These are phyloP conservation scores for Drosophila niveifrons DNA, from an alignment of 2,888 invertebrate genomes.

Conservation along the genomic window DNA sequence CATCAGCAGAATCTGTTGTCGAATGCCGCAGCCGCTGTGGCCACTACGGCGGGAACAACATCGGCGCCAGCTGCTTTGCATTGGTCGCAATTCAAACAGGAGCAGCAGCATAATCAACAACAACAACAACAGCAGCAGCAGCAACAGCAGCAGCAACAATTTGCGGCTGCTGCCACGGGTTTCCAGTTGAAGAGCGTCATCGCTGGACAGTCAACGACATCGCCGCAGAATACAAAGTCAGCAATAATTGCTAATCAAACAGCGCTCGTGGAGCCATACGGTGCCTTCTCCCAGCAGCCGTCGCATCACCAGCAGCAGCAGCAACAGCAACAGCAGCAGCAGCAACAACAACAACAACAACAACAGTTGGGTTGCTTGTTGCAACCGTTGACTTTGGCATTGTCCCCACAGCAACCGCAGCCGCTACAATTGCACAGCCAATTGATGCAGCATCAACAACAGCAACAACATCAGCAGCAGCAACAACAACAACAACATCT, in stretches of 20 bases:
- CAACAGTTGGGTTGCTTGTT: constrained; percentile 65
- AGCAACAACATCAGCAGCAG: constrained; percentile 70
- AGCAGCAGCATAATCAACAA: constrained; percentile 67
- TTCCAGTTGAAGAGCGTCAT: constrained; percentile 79
- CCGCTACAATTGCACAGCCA: constrained; percentile 77
- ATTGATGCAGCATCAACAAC: constrained; percentile 77
- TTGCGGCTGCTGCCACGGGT: constrained; percentile 72
- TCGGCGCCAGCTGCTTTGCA: constrained; percentile 76
- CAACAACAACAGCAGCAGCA: constrained; percentile 81
- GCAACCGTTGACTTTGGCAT: constrained; percentile 80
- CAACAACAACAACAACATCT: constrained; percentile 63
- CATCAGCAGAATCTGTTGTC: constrained; percentile 83
- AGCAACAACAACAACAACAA: constrained; percentile 60
- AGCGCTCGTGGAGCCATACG: constrained; percentile 65
- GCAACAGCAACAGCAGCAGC: constrained; percentile 68
- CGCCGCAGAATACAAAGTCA: constrained; percentile 80
- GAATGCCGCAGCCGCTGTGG: constrained; percentile 76
- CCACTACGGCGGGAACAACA: constrained; percentile 63
- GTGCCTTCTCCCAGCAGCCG: constrained; percentile 61
- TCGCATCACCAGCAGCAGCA: constrained; percentile 64
- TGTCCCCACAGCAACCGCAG: constrained; percentile 80
- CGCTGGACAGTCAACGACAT: constrained; percentile 76
- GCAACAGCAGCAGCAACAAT: constrained; percentile 77
- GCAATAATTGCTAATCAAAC: constrained; percentile 82
- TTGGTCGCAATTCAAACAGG: constrained; percentile 79